phyloP scores from a whole-genome alignment of 2,797 vertebrate genomes.

The Pantherophis vulpinus region DNA sequence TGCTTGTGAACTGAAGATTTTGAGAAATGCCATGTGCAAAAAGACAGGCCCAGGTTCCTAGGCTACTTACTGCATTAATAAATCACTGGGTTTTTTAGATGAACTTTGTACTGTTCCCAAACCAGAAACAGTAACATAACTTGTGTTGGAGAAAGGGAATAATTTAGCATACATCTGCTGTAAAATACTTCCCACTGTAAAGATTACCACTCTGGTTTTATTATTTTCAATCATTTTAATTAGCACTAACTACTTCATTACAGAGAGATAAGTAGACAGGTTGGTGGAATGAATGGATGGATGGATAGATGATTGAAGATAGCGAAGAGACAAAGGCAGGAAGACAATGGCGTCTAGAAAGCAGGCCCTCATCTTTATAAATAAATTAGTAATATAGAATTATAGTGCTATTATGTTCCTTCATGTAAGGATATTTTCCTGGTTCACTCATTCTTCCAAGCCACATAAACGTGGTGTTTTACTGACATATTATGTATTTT shows the following conservation, averaged over 20 bases:
- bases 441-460: background rate
- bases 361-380: background rate
- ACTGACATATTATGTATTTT: background rate
- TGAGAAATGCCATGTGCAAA: background rate
- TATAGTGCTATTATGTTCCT: background rate
- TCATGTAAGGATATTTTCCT: background rate
- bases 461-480: background rate
- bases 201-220: background rate
- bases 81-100: background rate
- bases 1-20: background rate
- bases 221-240: background rate
- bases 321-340: background rate
- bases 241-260: background rate
- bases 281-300: background rate
- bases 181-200: background rate
- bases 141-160: background rate
- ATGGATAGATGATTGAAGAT: background rate
- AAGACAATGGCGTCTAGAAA: background rate
- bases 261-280: background rate
- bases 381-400: background rate
- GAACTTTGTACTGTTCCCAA: background rate
- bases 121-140: background rate
- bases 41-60: background rate
- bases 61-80: background rate
- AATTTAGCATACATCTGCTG: background rate